Base-by-base conservation (phyloP, 2,888 invertebrate genomes). In the Thereva unica region DNA sequence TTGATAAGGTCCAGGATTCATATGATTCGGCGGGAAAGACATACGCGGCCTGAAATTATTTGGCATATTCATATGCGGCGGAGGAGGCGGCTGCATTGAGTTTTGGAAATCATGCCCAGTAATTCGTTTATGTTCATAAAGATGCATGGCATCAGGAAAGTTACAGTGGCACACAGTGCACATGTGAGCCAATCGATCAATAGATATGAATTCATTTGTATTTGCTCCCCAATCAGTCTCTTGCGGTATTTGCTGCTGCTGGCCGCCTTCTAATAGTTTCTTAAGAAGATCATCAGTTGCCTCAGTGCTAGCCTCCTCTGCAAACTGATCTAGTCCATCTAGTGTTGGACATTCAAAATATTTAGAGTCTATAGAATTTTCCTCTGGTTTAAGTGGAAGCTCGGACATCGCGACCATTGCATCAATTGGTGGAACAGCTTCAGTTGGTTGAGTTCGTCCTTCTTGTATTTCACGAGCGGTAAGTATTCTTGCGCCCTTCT, bases 121-220 rank as follows among this genome's bases (percentile, higher is more conserved):
- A 0, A 73, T 61, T 23, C 72, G 72, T 47, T 75, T 72, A 67
- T 78, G 78, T 41, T 76, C 76, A 57, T 75, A 74, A 9, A 78
- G 66, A 23, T 72, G 72, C 9, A 73, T 69, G 4, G 71, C 72
- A 55, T 75, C 74, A 0, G 74, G 70, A 56, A 73, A 75, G 47
- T 82, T 83, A 6, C 80, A 78, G 23, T 81, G 77, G 70, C 83
- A 83, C 1, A 79, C 78, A 42, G 73, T 77, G 9, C 82, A 80
- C 5, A 71, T 71, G 12, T 72, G 70, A 4, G 72, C 74, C 42
- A 83, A 74, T 57, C 79, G 80, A 68, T 88, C 88, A 69, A 88
- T 77, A 0, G 88, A 87, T 70, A 88, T 87, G 72, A 86, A 88
- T 78, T 87, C 87, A 68, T 85, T 87, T 0, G 73, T 67, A 54